Base-by-base conservation (phyloP, 2,888 invertebrate species). In the Cacoxenus indagator region DNA sequence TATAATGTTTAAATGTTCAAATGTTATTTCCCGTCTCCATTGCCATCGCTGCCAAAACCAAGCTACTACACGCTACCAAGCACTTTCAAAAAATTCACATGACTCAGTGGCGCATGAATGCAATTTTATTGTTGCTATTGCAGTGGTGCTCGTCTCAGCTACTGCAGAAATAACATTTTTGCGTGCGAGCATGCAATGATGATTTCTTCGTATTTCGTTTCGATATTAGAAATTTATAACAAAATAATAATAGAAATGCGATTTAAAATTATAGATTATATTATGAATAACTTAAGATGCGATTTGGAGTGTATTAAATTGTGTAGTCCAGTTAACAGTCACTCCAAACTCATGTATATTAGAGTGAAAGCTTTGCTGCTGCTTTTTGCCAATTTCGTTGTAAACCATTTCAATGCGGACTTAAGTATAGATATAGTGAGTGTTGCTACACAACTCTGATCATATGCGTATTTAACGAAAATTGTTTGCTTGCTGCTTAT, bases 181-280 rank as follows among this genome's bases (percentile, higher is more conserved):
- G 84, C 82, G 83, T 82, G 83, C 72, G 64, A 69, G 75, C 83
- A 82, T 83, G 81, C 83, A 75, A 82, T 67, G 59, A 69, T 68
- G 64, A 26, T 46, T 67, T 26, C 26, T 43, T 26, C 27, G 43
- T 14, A 71, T 68, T 71, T 76, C 64, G 57, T 62, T 67, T 67
- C 37, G 37, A 37, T 11, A 82, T 77, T 83, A 78, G 81, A 75
- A 73, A 81, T 82, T 73, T 77, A 82, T 76, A 75, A 72, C 74
- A 75, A 76, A 46, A 72, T 73, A 37, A 37, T 37, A 73, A 72
- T 73, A 45, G 65, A 74, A 76, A 76, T 75, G 71, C 71, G 73
- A 78, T 70, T 75, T 67, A 69, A 74, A 74, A 74, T 75, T 76
- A 69, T 70, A 78, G 75, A 77, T 75, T 75, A 69, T 72, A 76